Evolutionary conservation across 2,888 invertebrate species (phyloP), one percentile per base, ranked within the genome.

Genomic region (Drosophila lacicola): DNA sequence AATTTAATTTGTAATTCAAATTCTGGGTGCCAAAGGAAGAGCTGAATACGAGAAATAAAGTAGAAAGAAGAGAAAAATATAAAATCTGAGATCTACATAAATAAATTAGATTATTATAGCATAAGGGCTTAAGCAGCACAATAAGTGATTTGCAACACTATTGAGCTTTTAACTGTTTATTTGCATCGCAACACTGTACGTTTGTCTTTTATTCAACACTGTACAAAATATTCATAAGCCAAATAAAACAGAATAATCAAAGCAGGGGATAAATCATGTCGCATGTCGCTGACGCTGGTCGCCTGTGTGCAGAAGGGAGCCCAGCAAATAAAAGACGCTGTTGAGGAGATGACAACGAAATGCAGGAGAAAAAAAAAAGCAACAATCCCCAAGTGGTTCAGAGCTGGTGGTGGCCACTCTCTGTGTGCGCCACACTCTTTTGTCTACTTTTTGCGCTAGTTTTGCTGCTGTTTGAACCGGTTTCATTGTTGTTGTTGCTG

Each of bases 401-500:
- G 29, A 76, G 73, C 29, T 61, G 68, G 41, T 64, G 66, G 47
- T 67, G 51, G 60, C 78, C 71, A 63, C 60, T 13, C 36, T 8
- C 36, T 17, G 13, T 49, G 36, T 17, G 41, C 53, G 39, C 53
- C 53, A 53, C 53, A 53, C 53, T 76, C 80, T 79, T 78, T 87
- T 74, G 80, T 72, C 88, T 84, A 88, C 88, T 88, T 86, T 87
- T 79, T 81, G 77, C 71, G 82, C 85, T 86, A 88, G 78, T 79
- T 79, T 78, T 67, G 50, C 49, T 72, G 65, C 29, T 67, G 60
- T 70, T 70, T 57, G 63, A 63, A 63, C 63, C 63, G 63, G 63
- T 63, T 63, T 47, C 64, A 56, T 57, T 68, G 67, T 50, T 46
- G 66, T 33, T 67, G 53, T 55, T 72, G 54, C 39, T 58, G 62